These are phyloP conservation scores for Aplysia californica DNA, from an alignment of 1,140 invertebrate genomes.

Conservation along the genomic window DNA sequence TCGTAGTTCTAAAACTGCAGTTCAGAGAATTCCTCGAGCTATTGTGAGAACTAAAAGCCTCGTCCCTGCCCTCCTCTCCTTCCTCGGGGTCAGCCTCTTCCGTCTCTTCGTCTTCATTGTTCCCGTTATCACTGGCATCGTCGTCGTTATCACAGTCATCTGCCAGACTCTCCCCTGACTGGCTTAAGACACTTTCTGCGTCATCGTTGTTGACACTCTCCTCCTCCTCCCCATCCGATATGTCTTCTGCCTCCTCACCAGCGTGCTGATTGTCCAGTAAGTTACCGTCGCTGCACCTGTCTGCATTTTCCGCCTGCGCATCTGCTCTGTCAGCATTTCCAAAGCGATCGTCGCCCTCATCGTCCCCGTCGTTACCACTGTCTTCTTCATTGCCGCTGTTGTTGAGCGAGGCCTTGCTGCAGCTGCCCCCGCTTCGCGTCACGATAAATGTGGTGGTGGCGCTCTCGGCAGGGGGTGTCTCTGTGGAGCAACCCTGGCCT, in stretches of 20 bases:
- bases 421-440: neutral
- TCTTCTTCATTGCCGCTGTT: slow-evolving; percentile 40
- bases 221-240: slow-evolving; percentile 12
- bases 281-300: too few species aligned
- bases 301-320: too few species aligned
- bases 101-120: neutral
- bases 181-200: slow-evolving; percentile 14
- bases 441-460: slow-evolving; percentile 18
- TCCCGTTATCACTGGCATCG: slow-evolving; percentile 15
- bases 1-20: neutral
- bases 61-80: neutral
- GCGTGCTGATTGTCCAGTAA: neutral
- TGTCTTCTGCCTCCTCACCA: neutral
- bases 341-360: slow-evolving; percentile 33
- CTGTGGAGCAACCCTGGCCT: slow-evolving; percentile 13
- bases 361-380: slow-evolving; percentile 36
- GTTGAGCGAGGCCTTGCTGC: neutral
- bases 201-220: slow-evolving; percentile 4
- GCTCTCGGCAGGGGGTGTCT: slow-evolving; percentile 20
- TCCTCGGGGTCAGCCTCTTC: slow-evolving; percentile 16
- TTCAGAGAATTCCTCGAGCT: slow-evolving; percentile 8
- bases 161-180: slow-evolving; percentile 9
- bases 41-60: too few species aligned
- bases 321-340: too few species aligned
- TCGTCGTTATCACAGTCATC: slow-evolving; percentile 21